Base-by-base conservation (phyloP, 1,140 invertebrate genomes). In the Potamilus streckersoni region DNA sequence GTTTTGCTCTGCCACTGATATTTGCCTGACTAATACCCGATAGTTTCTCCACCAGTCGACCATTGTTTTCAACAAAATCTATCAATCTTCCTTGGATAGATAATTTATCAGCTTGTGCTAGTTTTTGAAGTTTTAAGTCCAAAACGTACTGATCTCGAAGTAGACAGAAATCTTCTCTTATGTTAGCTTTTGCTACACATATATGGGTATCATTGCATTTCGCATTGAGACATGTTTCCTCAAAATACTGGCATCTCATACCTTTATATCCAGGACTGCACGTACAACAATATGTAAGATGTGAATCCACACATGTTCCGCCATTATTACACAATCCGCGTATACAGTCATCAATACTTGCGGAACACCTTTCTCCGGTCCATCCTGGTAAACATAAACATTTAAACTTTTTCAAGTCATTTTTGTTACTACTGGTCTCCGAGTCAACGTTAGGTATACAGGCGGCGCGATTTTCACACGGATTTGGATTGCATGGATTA, bases 351-450 rank as follows among this genome's bases (percentile, higher is more conserved):
- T 88, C 85, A 23, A 84, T 67, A 74, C 79, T 83, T 5, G 56
- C 49, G 17, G 83, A 81, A 83, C 90, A 91, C 12, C 74, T 78
- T 16, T 79, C 64, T 11, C 90, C 90, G 14, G 72, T 75, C 82
- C 86, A 89, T 0, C 87, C 87, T 31, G 73, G 59, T 16, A 57
- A 27, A 78, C 87, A 88, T 16, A 59, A 27, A 73, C 87, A 88
- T 62, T 14, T 74, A 61, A 72, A 85, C 13, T 57, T 57, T n/a
- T 38, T 20, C n/a, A 69, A n/a, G 8, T 55, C 27, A 55, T 23
- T 56, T 4, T 55, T 19, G 14, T 56, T 15, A n/a, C 55, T 57
- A 65, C 17, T 19, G 20, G 15, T 6, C 17, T 49, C 56, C 19
- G 13, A 63, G 69, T 63, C 65, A 68, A 71, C 57, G 64, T 79